Percentiles rank a stretch among this genome's conserved stretches.
Conservation (phyloP, 2,113 vertebrate species). For the Mustelus asterias region DNA sequence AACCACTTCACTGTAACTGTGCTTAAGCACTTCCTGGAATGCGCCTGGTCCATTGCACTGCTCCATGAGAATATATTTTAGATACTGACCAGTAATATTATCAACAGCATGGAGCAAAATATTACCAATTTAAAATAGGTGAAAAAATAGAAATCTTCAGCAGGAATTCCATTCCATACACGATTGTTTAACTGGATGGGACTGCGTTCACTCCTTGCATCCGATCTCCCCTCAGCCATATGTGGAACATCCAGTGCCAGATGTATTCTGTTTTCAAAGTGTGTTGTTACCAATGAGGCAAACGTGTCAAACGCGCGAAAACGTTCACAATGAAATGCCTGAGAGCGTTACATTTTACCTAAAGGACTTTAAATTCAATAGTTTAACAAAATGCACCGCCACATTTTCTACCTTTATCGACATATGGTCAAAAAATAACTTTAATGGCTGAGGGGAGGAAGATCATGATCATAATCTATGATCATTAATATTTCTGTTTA, state of each 20-base stretch:
- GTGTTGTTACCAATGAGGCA: background rate
- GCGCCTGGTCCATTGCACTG: background rate
- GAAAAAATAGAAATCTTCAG: background rate
- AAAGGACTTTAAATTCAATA: background rate
- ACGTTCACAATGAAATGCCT: background rate
- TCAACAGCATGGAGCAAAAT: background rate
- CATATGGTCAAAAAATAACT: background rate
- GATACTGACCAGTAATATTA: background rate
- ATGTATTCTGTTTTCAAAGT: background rate
- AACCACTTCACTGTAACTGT: background rate
- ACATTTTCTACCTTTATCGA: background rate
- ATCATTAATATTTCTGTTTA: background rate
- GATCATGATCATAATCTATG: too few relatives aligned
- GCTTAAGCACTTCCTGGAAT: conserved; percentile 6
- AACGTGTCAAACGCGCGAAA: background rate
- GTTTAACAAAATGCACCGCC: background rate
- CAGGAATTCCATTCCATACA: background rate
- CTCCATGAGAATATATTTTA: background rate
- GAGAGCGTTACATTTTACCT: background rate
- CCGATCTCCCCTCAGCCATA: background rate
- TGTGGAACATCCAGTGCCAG: background rate
- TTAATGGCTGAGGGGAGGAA: background rate
- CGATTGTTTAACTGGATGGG: background rate
- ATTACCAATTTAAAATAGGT: background rate
- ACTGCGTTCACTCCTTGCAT: background rate